These are phyloP conservation scores for Cyclopterus lumpus DNA, from an alignment of 2,797 vertebrate species.

Conservation along the genomic window DNA sequence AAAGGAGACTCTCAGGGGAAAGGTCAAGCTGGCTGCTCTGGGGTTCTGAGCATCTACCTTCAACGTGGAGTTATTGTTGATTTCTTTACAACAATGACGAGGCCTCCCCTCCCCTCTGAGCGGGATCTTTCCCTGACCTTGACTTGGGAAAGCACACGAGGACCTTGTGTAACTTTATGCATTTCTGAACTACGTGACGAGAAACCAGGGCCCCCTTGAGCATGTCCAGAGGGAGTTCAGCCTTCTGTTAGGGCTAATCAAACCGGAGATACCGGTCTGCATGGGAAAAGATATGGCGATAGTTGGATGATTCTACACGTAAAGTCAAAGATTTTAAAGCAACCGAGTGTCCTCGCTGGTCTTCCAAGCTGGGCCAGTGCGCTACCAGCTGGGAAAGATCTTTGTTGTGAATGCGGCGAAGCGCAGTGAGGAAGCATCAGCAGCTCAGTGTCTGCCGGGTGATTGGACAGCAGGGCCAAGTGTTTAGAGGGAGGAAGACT, in stretches of 20 bases:
- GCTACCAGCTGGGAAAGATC: constrained; percentile 43
- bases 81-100: neutral
- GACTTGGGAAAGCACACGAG: neutral
- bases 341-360: neutral
- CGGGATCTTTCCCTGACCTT: neutral
- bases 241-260: neutral
- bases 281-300: neutral
- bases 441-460: constrained; percentile 25
- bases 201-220: neutral
- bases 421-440: constrained; percentile 47
- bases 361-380: neutral
- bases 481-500: constrained; percentile 58
- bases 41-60: neutral
- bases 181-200: neutral
- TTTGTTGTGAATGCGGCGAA: constrained; percentile 49
- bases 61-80: neutral
- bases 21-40: constrained; percentile 12
- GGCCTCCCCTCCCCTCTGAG: neutral
- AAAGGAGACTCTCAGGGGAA: constrained; percentile 13
- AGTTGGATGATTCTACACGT: neutral
- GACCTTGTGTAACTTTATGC: neutral
- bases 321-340: neutral
- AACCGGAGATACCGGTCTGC: neutral
- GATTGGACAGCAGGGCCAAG: constrained; percentile 49
- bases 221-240: neutral